Conservation (phyloP, 2,113 vertebrate species). For the Cryptomyrus ogoouensis region DNA sequence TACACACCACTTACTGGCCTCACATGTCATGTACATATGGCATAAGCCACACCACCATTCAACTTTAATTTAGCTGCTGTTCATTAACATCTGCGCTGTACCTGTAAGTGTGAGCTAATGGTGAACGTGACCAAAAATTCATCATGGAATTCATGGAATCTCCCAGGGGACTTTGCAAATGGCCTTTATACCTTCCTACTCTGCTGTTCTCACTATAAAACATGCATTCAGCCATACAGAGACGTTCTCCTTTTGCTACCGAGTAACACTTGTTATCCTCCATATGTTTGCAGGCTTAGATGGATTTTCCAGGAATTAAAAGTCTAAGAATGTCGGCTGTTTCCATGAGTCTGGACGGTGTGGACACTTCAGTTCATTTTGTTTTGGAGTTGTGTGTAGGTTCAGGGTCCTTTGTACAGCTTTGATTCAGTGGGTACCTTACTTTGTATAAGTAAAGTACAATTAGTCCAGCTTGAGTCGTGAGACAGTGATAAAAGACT, state of each 20-base stretch:
- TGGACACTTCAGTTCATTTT: not conserved
- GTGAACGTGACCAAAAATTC: not conserved
- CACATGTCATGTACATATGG: not conserved
- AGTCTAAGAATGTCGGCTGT: not conserved
- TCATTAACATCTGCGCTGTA: not conserved
- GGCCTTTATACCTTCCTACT: not conserved
- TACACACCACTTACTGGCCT: not conserved
- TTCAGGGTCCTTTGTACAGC: not conserved
- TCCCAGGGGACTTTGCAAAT: not conserved
- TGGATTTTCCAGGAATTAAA: not conserved
- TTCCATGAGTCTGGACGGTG: not conserved
- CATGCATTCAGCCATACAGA: not conserved
- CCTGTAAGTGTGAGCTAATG: not conserved
- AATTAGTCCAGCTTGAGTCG: not conserved
- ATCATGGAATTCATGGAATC: not conserved
- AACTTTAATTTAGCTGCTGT: not conserved
- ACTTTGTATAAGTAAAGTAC: not conserved
- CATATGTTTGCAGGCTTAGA: not conserved
- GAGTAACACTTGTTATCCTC: not conserved
- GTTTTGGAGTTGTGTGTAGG: not conserved
- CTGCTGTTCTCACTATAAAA: not conserved
- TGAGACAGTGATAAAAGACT: not conserved
- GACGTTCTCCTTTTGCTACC: not conserved
- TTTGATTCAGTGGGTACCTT: not conserved
- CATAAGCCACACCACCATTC: not conserved